phyloP scores from a whole-genome alignment of 2,797 vertebrate genomes.

The Manis javanica region DNA sequence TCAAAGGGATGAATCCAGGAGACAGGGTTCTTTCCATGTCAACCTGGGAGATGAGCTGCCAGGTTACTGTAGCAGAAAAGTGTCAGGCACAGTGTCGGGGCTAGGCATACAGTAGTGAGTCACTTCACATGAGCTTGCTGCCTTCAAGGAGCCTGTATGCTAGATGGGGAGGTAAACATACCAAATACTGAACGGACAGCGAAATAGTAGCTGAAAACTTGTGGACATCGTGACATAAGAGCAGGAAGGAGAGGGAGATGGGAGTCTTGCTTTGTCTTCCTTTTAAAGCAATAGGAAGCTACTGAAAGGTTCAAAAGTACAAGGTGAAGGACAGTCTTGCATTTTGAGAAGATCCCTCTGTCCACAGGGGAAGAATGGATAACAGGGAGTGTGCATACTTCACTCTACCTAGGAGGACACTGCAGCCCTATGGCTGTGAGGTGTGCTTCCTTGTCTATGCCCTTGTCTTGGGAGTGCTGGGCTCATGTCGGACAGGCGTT shows the following conservation, averaged over 20 bases:
- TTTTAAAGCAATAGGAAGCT: background rate
- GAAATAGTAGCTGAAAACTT: background rate
- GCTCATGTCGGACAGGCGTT: background rate
- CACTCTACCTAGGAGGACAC: background rate
- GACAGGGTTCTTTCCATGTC: background rate
- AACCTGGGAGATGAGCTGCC: background rate
- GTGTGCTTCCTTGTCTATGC: background rate
- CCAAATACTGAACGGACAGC: background rate
- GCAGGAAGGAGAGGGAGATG: background rate
- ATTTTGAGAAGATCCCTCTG: background rate
- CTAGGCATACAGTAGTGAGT: fast-evolving
- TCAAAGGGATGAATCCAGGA: background rate
- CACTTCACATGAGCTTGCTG: background rate
- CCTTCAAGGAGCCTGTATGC: background rate
- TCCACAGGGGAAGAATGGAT: background rate
- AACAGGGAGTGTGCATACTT: background rate
- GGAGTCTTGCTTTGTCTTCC: background rate
- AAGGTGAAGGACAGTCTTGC: background rate
- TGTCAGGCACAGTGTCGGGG: background rate
- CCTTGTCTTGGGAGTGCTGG: background rate
- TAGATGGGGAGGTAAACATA: background rate
- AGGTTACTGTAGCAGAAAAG: fast-evolving
- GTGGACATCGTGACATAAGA: fast-evolving
- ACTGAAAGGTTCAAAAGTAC: background rate
- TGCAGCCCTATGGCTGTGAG: background rate